Evolutionary conservation across 1,140 invertebrate species (phyloP), one percentile per base, ranked within the genome.

Genomic region (Antheraea pernyi): DNA sequence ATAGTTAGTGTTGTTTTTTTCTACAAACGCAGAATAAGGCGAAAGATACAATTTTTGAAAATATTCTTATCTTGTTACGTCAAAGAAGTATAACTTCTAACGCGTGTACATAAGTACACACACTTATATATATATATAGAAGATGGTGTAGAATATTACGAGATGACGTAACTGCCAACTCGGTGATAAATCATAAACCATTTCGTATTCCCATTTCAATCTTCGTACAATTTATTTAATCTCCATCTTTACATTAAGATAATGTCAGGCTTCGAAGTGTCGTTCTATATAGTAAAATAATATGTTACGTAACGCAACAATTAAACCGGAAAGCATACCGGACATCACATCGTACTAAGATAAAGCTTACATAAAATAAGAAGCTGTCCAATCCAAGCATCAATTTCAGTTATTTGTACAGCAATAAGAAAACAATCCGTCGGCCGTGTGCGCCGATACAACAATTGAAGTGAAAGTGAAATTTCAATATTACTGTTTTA

Each of bases 391-490:
- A 71, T 80, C 75, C 67, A 67, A 69, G 75, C 84, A 82, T 83
- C 75, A 81, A 86, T 86, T 85, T 84, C 77, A 70, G 81, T 80
- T 79, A 81, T 84, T 81, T 78, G 77, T 70, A 85, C 67, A 72
- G 77, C 80, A 84, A 86, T 80, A 83, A 77, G 70, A 79, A 75
- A 73, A 79, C 71, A 74, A 79, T 78, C 69, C 71, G 69, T 63
- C 69, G 63, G 58, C 69, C 71, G 69, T 63, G 66, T 59, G 46
- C 53, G 18, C 67, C 70, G 72, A 77, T 79, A 53, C 76, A 80
- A 78, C 78, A 83, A 84, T 85, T 79, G 80, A 73, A 72, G 85
- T 83, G 86, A 88, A 88, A 88, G 86, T 85, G 77, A 82, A 79
- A 83, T 84, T 86, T 85, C 80, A 83, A 83, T 84, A 76, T 72